Conservation (phyloP, 2,888 invertebrate species). For the Bellardia bayeri region DNA sequence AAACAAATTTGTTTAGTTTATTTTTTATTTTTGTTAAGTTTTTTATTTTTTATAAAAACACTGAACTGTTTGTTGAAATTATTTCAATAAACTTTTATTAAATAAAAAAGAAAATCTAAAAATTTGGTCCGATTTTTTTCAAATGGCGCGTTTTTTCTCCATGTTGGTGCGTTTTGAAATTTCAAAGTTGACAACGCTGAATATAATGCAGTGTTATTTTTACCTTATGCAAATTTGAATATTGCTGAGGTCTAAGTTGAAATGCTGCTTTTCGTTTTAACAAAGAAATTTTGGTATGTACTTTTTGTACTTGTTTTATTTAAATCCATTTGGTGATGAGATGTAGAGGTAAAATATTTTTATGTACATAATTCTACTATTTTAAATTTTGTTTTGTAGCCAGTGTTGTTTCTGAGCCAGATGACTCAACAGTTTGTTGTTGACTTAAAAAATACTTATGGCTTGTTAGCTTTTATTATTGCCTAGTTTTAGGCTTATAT, state of each 20-base stretch:
- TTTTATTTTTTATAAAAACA: no score
- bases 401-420: conserved; percentile 56
- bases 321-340: conserved; percentile 45
- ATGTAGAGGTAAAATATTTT: background rate
- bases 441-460: conserved; percentile 65
- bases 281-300: conserved; percentile 11
- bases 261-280: conserved; percentile 24
- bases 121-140: no score
- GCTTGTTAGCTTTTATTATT: conserved; percentile 70
- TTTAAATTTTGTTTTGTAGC: conserved; percentile 21
- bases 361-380: background rate
- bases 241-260: conserved; percentile 28
- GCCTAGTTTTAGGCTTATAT: conserved; percentile 68
- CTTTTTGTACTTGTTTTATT: background rate
- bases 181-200: no score
- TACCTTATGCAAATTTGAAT: conserved; percentile 15
- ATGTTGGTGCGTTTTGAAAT: no score
- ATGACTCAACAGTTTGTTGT: conserved; percentile 75
- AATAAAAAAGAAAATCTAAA: no score
- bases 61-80: no score
- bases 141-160: no score
- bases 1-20: no score
- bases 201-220: background rate
- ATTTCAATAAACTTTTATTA: no score
- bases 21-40: no score